Evolutionary conservation across 2,797 vertebrate genomes (phyloP).

Genomic region (Acanthurus lineatus): DNA sequence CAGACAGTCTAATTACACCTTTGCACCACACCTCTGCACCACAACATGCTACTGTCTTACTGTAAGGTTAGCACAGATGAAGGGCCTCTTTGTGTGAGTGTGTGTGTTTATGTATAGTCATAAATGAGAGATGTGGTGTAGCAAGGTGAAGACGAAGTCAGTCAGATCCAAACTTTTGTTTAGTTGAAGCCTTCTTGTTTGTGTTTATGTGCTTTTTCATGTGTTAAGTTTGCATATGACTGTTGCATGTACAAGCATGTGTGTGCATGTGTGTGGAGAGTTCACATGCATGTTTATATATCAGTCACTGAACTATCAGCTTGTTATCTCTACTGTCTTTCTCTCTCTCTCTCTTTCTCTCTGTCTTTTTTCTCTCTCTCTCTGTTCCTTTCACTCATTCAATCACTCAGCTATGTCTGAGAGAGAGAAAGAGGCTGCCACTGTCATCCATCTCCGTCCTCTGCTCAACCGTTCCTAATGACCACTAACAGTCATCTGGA

Average conservation of each 20-base stretch:
- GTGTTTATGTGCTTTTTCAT: constrained; percentile 8
- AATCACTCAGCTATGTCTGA: constrained; percentile 29
- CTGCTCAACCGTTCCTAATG: constrained; percentile 71
- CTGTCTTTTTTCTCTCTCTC: constrained; percentile 4
- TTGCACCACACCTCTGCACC: constrained; percentile 61
- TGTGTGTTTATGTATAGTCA: constrained; percentile 25
- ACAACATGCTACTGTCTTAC: constrained; percentile 67
- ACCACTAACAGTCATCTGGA: constrained; percentile 75
- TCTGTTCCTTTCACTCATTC: constrained; percentile 11
- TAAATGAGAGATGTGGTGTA: neutral
- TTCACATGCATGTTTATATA: constrained; percentile 51
- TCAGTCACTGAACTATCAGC: constrained; percentile 42
- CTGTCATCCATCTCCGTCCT: constrained; percentile 57
- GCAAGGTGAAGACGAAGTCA: constrained; percentile 21
- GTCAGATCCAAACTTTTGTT: constrained; percentile 30
- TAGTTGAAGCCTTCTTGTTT: constrained; percentile 9
- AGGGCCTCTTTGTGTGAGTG: constrained; percentile 66
- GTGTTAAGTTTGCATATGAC: neutral
- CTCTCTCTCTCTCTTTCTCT: constrained; percentile 9
- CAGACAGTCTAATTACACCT: constrained; percentile 80
- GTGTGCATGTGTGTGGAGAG: constrained; percentile 6
- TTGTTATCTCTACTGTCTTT: constrained; percentile 8
- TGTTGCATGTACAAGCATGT: constrained; percentile 5
- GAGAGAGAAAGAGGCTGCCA: constrained; percentile 19
- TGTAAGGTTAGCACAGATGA: constrained; percentile 64